Conservation (phyloP, 2,113 vertebrate species). For the Chiloscyllium plagiosum region DNA sequence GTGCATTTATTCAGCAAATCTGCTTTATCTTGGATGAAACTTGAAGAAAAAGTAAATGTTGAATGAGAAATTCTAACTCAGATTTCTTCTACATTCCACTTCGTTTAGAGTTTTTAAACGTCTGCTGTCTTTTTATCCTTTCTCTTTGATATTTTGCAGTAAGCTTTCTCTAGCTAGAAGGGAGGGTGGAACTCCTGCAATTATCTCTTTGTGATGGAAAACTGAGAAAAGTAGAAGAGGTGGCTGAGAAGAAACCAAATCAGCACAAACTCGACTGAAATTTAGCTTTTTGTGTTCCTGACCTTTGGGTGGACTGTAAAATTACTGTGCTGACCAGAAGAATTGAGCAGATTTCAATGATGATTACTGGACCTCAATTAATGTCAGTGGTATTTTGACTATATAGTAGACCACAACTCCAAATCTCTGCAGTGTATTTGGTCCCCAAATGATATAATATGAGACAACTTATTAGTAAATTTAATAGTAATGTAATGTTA, state of each 20-base stretch:
- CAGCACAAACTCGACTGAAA: neutral
- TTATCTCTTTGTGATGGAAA: neutral
- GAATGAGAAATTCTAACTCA: neutral
- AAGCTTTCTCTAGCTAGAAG: neutral
- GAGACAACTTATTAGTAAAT: neutral
- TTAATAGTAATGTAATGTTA: neutral
- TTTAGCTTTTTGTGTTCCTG: neutral
- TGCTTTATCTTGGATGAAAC: neutral
- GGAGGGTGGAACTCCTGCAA: neutral
- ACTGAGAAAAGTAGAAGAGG: neutral
- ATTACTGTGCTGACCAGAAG: neutral
- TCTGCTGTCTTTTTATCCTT: neutral
- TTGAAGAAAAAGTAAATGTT: neutral
- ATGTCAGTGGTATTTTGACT: neutral
- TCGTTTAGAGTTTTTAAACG: neutral
- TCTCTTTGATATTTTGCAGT: neutral
- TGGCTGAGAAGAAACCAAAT: too few relatives aligned
- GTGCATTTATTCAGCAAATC: neutral
- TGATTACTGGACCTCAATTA: neutral
- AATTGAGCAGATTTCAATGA: neutral
- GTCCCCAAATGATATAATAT: neutral
- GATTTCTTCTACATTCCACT: neutral
- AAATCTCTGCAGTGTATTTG: neutral
- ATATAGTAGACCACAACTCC: neutral
- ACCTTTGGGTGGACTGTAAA: neutral